Base-by-base conservation (phyloP, 2,797 vertebrate species). In the Neosilurus mollespiculum region DNA sequence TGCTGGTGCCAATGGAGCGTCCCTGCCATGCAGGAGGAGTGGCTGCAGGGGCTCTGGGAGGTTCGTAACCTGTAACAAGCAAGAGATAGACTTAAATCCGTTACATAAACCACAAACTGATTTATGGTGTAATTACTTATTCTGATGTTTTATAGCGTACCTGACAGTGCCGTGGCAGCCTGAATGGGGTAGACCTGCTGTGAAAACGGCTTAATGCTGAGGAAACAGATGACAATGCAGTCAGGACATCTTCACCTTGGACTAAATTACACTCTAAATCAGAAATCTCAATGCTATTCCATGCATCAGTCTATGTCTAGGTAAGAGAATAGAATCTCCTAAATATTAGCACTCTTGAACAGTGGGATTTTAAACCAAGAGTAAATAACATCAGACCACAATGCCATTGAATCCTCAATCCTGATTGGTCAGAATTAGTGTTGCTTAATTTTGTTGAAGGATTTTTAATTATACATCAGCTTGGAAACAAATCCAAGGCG, bases 181-280 rank as follows among this genome's bases (percentile, higher is more conserved):
- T 99, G 98, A 90, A 98, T 96, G 71, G 96, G 94, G 90, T 97
- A 98, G 89, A 95, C 95, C 91, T 98, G 98, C 92, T 99, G 98
- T 81, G 96, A 93, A 20, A 99, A 99, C 81, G 98, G 98, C 94
- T 99, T 99, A 89, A 99, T 95, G 4, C 98, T 99, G 91, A 65
- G 90, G 75, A 90, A 78, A 73, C 20, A 85, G 51, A 53, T 9
- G 15, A 65, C 5, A 56, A 9, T 14, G 24, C 51, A 26, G 51
- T 73, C 15, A 73, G 71, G 1, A 26, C 51, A 54, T 30, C 51
- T 73, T 37, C 37, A 9, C 11, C 49, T 24, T 61, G 2, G 43
- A 34, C 53, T 34, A 64, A 54, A 70, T 65, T 24, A 56, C 67
- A 65, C 58, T 43, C 49, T 72, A 0, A 59, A 58, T 62, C 10